Percentiles rank a stretch among this genome's conserved stretches.
Conservation (phyloP, 2,888 invertebrate genomes). For the Chymomyza fuscimana region DNA sequence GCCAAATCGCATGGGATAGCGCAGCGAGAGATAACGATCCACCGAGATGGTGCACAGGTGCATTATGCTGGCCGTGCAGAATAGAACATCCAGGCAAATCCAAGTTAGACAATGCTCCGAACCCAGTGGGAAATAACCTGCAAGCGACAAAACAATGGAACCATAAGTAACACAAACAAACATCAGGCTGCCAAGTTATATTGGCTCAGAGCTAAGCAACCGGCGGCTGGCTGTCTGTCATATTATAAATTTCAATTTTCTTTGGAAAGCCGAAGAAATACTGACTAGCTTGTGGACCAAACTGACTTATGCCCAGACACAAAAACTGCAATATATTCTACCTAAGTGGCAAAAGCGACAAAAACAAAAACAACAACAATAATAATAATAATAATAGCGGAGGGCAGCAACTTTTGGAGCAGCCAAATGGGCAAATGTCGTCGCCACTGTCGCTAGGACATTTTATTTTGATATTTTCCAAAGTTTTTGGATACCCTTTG, state of each 20-base stretch:
- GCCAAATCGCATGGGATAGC: conserved; percentile 96
- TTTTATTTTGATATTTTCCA: conserved; percentile 50
- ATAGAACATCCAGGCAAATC: conserved; percentile 96
- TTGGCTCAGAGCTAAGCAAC: not conserved
- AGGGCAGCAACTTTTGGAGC: conserved; percentile 20
- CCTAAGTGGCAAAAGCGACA: not conserved
- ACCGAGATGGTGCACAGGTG: conserved; percentile 98
- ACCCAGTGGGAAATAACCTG: conserved; percentile 91
- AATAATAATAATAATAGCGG: too few species aligned
- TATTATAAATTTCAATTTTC: conserved; percentile 21
- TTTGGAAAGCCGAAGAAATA: not conserved
- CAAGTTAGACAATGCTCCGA: conserved; percentile 94
- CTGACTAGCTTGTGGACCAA: not conserved
- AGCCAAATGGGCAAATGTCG: conserved; percentile 29
- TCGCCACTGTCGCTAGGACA: conserved; percentile 46
- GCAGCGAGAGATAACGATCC: conserved; percentile 94
- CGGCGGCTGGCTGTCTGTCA: not conserved
- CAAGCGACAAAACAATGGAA: conserved; percentile 49
- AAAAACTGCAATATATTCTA: conserved; percentile 1
- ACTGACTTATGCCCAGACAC: not conserved
- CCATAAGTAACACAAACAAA: not conserved
- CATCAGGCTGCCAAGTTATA: not conserved
- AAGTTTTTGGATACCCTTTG: conserved; percentile 7
- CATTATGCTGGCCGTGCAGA: conserved; percentile 98
- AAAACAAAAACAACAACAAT: not conserved